Base-by-base conservation (phyloP, 2,113 vertebrate genomes). In the Benitochromis conjunctus region DNA sequence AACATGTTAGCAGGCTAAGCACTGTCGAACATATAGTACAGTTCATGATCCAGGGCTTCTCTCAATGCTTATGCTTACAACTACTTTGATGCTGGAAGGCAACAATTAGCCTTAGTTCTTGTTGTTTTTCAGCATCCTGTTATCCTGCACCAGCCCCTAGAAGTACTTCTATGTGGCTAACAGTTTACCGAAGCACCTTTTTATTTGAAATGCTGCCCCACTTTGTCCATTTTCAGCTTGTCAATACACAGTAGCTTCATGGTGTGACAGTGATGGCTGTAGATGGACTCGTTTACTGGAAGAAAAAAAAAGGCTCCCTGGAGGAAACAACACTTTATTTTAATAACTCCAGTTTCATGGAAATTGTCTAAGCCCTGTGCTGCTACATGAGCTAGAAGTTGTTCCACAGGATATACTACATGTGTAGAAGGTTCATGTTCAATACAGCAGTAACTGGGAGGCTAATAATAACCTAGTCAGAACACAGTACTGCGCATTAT, bases 401-500 rank as follows among this genome's bases (percentile, higher is more conserved):
- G 74, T 29, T 79, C 24, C 76, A 31, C 64, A 87, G 62, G 24
- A 53, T 84, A 21, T 54, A 26, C 18, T 14, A 36, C 31, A 41
- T 41, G 66, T 79, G 76, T 31, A 41, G 24, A 64, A 57, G 38
- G 55, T 41, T 46, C 18, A 31, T 78, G 64, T 88, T 88, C 14
- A 77, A 21, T 2, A 76, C 54, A 82, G 82, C 76, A 81, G 60
- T 24, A 19, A 53, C 80, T 26, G 14, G 3, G 76, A 80, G 71
- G 46, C 64, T 90, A 91, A 90, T 88, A 82, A 77, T 85, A 90
- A 21, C 57, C 12, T 4, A 10, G 7, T 60, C 76, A 53, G 79
- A 90, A 60, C 24, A 38, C 9, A 86, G 86, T 69, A 26, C 69
- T 46, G 77, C 88, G 85, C 38, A 81, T 93, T 84, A 58, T 83